These are phyloP conservation scores for Ictidomys tridecemlineatus DNA, from an alignment of 2,113 vertebrate species.

Conservation along the genomic window DNA sequence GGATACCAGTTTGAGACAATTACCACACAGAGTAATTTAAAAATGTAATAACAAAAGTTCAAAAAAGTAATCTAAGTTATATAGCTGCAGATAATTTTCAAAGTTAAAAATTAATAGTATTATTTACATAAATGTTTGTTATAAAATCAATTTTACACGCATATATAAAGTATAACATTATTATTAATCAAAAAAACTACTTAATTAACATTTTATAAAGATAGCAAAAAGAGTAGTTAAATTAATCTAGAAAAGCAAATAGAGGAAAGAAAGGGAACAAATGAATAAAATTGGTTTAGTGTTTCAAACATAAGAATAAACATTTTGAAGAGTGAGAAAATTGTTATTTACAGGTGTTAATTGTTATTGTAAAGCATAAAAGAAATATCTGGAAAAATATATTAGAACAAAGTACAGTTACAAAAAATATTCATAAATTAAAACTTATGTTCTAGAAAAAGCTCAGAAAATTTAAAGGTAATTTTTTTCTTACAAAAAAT, in stretches of 20 bases:
- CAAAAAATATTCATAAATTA: constrained; percentile 28
- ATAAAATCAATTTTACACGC: neutral
- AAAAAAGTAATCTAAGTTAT: constrained; percentile 4
- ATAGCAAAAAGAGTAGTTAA: neutral
- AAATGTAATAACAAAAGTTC: neutral
- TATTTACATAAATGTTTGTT: neutral
- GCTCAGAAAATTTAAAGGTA: neutral
- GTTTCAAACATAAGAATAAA: constrained; percentile 34
- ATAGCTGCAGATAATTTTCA: neutral
- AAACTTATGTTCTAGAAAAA: constrained; percentile 21
- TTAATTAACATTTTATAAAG: neutral
- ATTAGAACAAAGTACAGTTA: neutral
- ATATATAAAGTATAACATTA: neutral
- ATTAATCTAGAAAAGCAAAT: neutral
- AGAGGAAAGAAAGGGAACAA: neutral
- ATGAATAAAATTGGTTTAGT: neutral
- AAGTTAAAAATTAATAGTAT: neutral
- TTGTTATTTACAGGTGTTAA: constrained; percentile 2
- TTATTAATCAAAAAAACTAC: neutral
- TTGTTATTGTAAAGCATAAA: neutral
- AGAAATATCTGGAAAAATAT: neutral
- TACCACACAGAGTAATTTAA: neutral
- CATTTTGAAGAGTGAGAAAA: neutral
- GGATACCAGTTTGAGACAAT: neutral
- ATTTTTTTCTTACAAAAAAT: too few relatives aligned